Evolutionary conservation across 2,797 vertebrate species (phyloP).

Genomic region (Chaetophractus vellerosus): DNA sequence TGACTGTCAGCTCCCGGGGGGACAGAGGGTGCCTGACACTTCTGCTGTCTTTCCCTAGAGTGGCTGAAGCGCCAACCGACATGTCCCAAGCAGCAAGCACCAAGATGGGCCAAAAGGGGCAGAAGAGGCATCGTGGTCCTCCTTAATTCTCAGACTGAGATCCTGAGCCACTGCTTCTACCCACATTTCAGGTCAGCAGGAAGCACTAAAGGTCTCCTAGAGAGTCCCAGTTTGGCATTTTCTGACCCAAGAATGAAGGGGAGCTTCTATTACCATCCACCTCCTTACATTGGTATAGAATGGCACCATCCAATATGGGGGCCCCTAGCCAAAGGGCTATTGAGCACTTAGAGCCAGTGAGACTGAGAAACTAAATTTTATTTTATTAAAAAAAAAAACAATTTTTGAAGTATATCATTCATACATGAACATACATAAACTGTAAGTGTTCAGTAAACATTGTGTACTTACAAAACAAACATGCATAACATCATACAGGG

Average conservation of each 20-base stretch:
- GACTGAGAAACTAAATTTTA: neutral
- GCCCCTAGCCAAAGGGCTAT: neutral
- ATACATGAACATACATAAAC: too few species aligned
- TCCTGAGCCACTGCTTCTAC: neutral
- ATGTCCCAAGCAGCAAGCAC: neutral
- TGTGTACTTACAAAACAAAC: too few species aligned
- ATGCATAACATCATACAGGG: too few species aligned
- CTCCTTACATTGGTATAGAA: fast-evolving
- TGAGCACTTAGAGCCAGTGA: neutral
- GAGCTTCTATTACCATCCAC: neutral
- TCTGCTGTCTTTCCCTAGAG: neutral
- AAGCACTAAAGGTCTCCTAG: neutral
- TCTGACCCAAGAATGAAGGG: neutral
- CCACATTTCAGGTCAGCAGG: neutral
- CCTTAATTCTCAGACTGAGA: neutral
- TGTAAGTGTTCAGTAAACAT: too few species aligned
- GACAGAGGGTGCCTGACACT: neutral
- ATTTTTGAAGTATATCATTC: too few species aligned
- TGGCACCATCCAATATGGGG: fast-evolving
- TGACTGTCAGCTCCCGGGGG: neutral
- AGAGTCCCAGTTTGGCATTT: neutral
- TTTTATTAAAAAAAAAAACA: too few species aligned
- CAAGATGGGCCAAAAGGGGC: neutral
- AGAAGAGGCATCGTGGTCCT: neutral
- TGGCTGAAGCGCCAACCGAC: neutral